Evolutionary conservation across 2,113 vertebrate species (phyloP).

Genomic region (Prinia subflava): DNA sequence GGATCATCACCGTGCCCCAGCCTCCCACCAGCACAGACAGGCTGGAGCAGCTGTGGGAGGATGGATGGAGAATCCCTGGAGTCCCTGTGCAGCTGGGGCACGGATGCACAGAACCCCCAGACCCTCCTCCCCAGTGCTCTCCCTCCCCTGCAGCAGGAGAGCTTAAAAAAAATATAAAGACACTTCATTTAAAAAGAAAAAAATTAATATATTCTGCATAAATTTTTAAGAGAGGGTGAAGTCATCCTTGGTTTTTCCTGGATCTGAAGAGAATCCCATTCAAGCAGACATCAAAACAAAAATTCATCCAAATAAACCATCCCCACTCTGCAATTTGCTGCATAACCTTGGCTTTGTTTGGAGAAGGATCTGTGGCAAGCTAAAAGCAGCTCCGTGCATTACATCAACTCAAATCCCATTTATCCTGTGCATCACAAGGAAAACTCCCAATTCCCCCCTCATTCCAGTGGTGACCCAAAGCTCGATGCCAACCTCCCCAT

Average conservation of each 20-base stretch:
- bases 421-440: not conserved
- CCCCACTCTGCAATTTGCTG: not conserved
- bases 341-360: not conserved
- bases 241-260: not conserved
- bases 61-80: not conserved
- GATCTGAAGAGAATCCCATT: not conserved
- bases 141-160: not conserved
- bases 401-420: constrained; percentile 20
- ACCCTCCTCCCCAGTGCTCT: not conserved
- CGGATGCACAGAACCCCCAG: not conserved
- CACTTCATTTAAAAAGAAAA: not conserved
- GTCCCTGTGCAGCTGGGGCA: not conserved
- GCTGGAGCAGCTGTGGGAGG: not conserved
- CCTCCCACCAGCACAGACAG: not conserved
- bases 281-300: not conserved
- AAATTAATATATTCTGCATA: not conserved
- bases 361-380: not conserved
- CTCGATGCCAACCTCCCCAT: not conserved
- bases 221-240: not conserved
- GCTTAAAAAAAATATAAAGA: not conserved
- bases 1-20: not conserved
- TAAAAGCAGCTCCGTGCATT: not conserved
- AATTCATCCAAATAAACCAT: not conserved
- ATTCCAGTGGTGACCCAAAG: not conserved
- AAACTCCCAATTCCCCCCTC: not conserved